Evolutionary conservation across 2,888 invertebrate species (phyloP), one percentile per base, ranked within the genome.

Genomic region (Baronia brevicornis): DNA sequence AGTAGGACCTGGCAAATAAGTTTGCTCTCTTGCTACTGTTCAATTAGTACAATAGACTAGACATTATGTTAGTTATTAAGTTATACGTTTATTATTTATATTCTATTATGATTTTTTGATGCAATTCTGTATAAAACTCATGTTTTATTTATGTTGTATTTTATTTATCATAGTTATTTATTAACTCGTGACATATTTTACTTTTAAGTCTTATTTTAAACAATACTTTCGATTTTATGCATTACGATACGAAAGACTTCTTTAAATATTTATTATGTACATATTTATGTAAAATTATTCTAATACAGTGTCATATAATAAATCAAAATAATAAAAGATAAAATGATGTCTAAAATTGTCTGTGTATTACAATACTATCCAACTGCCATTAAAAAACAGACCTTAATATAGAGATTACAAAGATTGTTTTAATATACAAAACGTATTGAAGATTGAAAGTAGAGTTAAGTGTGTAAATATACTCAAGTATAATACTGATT

Each of bases 1-100:
- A 27, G 91, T 93, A 29, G 92, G 92, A 4, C 86, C 91, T 54
- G 91, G 91, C 21, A 92, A 92, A 86, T 91, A 85, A 88, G 56
- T 50, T 32, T 41, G 23, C 9, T 7, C 15, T 3, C 4, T 31
- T 10, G 9, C 13, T 10, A 7, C 6, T 14, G 6, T 22, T 26
- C 7, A 12, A 11, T 4, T 22, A 21, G 27, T 21, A 33, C 15
- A 31, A 25, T 13, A 31, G n/a, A n/a, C n/a, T n/a, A n/a, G n/a
- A n/a, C n/a, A n/a, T n/a, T n/a, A n/a, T n/a, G n/a, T n/a, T n/a
- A n/a, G n/a, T n/a, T n/a, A n/a, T n/a, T n/a, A n/a, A n/a, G n/a
- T n/a, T n/a, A n/a, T n/a, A n/a, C n/a, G n/a, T n/a, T n/a, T n/a
- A n/a, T n/a, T n/a, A n/a, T n/a, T n/a, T n/a, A n/a, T n/a, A n/a